Conservation (phyloP, 2,113 vertebrate genomes). For the Cynocephalus volans region DNA sequence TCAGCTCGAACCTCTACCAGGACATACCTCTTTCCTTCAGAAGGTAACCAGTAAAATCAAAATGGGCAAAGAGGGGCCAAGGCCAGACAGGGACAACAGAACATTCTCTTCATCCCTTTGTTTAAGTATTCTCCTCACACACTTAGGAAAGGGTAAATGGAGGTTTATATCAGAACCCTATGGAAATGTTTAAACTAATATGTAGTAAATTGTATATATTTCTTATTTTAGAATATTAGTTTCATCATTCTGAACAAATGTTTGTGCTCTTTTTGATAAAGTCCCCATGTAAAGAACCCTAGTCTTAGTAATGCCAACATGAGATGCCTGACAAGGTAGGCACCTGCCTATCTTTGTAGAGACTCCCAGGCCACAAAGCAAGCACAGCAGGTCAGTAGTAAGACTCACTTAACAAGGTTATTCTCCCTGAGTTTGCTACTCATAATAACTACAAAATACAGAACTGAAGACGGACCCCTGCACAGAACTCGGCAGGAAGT, state of each 20-base stretch:
- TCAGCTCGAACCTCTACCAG: too few species aligned
- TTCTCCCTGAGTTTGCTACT: not conserved
- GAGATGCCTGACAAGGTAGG: accelerated
- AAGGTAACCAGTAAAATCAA: not conserved
- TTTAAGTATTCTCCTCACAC: too few species aligned
- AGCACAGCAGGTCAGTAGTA: too few species aligned
- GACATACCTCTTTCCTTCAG: not conserved
- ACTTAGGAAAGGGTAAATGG: not conserved
- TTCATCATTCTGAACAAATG: not conserved
- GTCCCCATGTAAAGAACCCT: not conserved
- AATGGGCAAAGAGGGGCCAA: too few species aligned
- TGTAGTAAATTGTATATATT: not conserved
- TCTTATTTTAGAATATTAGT: slow-evolving; percentile 7
- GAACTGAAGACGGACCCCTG: not conserved
- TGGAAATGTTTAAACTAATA: not conserved
- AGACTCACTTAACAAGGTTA: not conserved
- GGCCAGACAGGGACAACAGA: not conserved
- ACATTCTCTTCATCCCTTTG: not conserved
- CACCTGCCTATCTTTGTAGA: accelerated
- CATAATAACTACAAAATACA: not conserved
- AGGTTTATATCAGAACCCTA: not conserved
- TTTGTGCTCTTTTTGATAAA: not conserved
- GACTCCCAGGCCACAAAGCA: too few species aligned
- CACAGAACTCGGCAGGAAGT: not conserved
- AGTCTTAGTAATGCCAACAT: not conserved